These are phyloP conservation scores for Elymnias hypermnestra DNA, from an alignment of 1,140 invertebrate species.

Conservation along the genomic window DNA sequence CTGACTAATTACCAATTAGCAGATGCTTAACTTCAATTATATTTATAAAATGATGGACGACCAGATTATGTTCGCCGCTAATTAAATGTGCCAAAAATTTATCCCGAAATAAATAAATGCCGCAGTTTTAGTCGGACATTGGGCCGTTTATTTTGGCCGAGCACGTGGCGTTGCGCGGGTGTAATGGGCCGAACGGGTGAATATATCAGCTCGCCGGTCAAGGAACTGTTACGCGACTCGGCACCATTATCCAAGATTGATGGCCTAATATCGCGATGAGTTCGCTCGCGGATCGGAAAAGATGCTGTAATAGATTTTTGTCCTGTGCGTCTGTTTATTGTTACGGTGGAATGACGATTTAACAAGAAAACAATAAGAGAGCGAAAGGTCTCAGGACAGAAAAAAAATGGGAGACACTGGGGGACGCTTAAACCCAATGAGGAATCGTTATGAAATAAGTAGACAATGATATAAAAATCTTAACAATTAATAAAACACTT, in stretches of 20 bases:
- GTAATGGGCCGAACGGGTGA: constrained; percentile 17
- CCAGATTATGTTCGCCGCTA: background rate
- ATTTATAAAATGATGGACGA: background rate
- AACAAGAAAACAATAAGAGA: too few species aligned
- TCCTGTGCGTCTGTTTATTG: background rate
- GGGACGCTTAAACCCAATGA: too few species aligned
- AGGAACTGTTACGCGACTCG: constrained; percentile 53
- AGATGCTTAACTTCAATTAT: too few species aligned
- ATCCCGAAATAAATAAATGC: too few species aligned
- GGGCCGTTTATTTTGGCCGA: constrained; percentile 29
- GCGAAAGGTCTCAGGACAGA: too few species aligned
- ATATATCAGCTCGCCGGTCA: constrained; percentile 57
- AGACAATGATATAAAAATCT: too few species aligned
- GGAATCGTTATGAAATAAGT: too few species aligned
- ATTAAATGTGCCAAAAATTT: constrained; percentile 1
- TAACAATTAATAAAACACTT: too few species aligned
- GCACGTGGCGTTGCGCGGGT: constrained; percentile 24
- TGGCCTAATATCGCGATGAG: constrained; percentile 52
- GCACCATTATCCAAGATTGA: constrained; percentile 61
- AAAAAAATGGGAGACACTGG: too few species aligned
- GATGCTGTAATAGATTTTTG: constrained; percentile 33
- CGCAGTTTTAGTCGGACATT: constrained; percentile 10
- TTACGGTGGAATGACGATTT: too few species aligned
- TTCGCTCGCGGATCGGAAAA: constrained; percentile 29
- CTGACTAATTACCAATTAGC: too few species aligned